phyloP scores from a whole-genome alignment of 2,113 vertebrate species.

The Cheilinus undulatus region DNA sequence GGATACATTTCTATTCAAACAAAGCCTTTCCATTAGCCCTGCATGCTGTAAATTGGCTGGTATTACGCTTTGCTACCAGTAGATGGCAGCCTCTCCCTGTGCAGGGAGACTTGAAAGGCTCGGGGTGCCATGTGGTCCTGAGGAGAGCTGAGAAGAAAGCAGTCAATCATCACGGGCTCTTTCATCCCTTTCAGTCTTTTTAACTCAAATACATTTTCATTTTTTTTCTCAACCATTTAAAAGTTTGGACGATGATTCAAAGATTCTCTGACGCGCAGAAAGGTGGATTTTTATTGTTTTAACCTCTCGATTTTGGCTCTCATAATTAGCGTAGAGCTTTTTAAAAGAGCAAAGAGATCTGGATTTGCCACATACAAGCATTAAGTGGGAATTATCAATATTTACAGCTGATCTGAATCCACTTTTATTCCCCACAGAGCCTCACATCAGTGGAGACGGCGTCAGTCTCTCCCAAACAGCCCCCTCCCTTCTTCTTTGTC shows the following conservation, averaged over 20 bases:
- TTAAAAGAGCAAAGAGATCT: neutral
- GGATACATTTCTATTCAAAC: neutral
- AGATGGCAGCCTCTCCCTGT: slow-evolving; percentile 48
- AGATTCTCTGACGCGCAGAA: neutral
- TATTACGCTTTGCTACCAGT: slow-evolving; percentile 4
- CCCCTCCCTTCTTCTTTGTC: slow-evolving; percentile 42
- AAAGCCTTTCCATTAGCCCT: neutral
- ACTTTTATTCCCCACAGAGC: neutral
- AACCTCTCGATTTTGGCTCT: neutral
- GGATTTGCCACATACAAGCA: neutral
- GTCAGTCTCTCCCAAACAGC: slow-evolving; percentile 1
- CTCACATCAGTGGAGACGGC: neutral
- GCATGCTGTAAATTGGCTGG: neutral
- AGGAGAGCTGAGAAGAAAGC: slow-evolving; percentile 24
- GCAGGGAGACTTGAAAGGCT: neutral
- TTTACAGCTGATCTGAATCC: too few species aligned
- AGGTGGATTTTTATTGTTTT: neutral
- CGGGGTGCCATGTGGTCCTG: slow-evolving; percentile 42
- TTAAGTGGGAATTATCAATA: neutral
- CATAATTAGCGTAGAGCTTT: neutral
- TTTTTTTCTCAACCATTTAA: neutral
- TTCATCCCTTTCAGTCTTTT: neutral
- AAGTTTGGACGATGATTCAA: neutral
- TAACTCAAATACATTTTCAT: too few species aligned
- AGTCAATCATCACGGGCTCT: neutral